phyloP scores from a whole-genome alignment of 2,888 invertebrate species.

The Synergus japonicus region DNA sequence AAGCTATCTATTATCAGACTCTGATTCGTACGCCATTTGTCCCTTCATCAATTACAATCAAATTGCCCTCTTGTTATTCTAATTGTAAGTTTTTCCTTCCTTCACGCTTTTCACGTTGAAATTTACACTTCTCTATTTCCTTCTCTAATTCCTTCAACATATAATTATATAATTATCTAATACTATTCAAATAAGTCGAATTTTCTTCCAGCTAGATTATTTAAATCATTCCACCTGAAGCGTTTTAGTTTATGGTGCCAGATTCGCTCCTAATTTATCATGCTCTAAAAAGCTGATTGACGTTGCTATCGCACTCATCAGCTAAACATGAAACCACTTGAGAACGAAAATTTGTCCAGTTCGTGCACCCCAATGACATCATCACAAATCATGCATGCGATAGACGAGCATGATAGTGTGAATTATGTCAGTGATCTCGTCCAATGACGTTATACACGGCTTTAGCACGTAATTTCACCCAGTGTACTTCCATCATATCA shows the following conservation, averaged over 20 bases:
- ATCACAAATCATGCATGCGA: slow-evolving; percentile 38
- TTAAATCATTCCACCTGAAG: background rate
- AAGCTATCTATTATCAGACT: slow-evolving; percentile 29
- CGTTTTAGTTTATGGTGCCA: slow-evolving; percentile 4
- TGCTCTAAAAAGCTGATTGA: slow-evolving; percentile 39
- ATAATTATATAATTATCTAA: background rate
- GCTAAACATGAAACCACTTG: slow-evolving; percentile 40
- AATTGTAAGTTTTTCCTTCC: background rate
- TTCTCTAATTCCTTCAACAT: background rate
- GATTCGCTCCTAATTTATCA: slow-evolving; percentile 30
- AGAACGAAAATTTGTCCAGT: slow-evolving; percentile 42
- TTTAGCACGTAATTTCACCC: slow-evolving; percentile 40
- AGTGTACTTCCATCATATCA: slow-evolving; percentile 36
- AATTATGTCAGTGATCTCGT: slow-evolving; percentile 39
- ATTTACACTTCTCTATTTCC: background rate
- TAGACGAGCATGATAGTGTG: slow-evolving; percentile 38
- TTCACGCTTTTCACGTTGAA: background rate
- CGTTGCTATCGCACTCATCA: slow-evolving; percentile 39
- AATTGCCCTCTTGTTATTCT: slow-evolving; percentile 30
- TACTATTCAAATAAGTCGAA: background rate
- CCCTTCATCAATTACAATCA: slow-evolving; percentile 37
- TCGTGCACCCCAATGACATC: slow-evolving; percentile 39
- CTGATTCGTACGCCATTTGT: slow-evolving; percentile 33
- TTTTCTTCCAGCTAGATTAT: background rate
- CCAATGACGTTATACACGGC: slow-evolving; percentile 35